Percentiles rank a stretch among this genome's conserved stretches.
These are phyloP conservation scores for Himalopsyche tibetana DNA, from an alignment of 2,888 invertebrate species.

Conservation along the genomic window DNA sequence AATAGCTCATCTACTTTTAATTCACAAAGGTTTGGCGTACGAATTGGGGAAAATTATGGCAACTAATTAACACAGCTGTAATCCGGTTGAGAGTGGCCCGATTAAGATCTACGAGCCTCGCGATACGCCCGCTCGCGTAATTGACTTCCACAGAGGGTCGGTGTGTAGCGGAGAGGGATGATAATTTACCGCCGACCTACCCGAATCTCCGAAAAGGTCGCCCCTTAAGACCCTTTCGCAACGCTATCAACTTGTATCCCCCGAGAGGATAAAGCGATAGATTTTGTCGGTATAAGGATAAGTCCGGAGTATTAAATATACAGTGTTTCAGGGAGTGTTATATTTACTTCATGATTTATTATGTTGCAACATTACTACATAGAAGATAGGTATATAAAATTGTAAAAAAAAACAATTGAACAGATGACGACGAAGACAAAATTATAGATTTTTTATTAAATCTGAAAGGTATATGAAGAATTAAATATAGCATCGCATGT, in stretches of 20 bases:
- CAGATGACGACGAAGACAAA: too few relatives aligned
- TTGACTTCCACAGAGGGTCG: background rate
- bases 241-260: background rate
- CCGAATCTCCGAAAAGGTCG: conserved; percentile 14
- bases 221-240: background rate
- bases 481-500: too few relatives aligned
- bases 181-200: background rate
- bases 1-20: too few relatives aligned
- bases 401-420: too few relatives aligned
- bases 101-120: background rate
- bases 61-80: background rate
- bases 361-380: too few relatives aligned
- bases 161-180: background rate
- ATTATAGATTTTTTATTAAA: too few relatives aligned
- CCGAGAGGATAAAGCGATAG: background rate
- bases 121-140: background rate
- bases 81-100: background rate
- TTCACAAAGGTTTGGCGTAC: too few relatives aligned
- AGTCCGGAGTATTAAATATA: background rate
- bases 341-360: too few relatives aligned
- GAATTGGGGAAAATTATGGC: too few relatives aligned
- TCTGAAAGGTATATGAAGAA: too few relatives aligned
- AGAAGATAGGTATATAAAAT: too few relatives aligned
- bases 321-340: too few relatives aligned
- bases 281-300: background rate